Conservation (phyloP, 2,113 vertebrate genomes). For the Delphinapterus leucas region DNA sequence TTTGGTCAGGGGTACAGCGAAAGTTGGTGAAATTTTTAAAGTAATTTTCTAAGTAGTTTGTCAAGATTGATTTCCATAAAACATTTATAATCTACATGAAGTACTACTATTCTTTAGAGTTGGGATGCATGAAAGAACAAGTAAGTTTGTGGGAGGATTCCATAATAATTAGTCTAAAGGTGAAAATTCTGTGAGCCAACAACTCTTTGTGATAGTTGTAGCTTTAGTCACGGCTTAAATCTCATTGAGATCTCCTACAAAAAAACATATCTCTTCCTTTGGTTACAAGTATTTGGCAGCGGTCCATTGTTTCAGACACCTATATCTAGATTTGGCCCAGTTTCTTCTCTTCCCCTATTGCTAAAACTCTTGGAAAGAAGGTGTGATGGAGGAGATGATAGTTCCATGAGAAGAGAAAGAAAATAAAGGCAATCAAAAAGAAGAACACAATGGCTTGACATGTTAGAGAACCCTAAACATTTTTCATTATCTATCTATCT, state of each 20-base stretch:
- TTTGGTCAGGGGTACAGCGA: too few species aligned
- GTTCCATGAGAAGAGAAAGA: not conserved
- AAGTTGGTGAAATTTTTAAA: not conserved
- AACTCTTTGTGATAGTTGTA: not conserved
- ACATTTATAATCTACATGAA: not conserved
- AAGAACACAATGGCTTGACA: not conserved
- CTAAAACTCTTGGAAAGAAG: not conserved
- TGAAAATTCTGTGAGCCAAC: not conserved
- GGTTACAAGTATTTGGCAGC: not conserved
- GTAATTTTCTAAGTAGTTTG: constrained; percentile 17
- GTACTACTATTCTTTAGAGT: not conserved
- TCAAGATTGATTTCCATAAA: not conserved
- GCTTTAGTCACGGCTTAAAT: not conserved
- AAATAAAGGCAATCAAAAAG: not conserved
- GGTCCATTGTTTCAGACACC: not conserved
- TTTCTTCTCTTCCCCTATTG: not conserved
- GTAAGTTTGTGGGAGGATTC: not conserved
- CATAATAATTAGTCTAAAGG: not conserved
- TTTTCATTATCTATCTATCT: not conserved
- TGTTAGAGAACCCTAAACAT: not conserved
- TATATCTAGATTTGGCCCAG: not conserved
- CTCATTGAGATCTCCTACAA: not conserved
- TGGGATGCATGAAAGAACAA: not conserved
- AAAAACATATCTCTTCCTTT: not conserved
- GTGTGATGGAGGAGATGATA: not conserved